phyloP scores from a whole-genome alignment of 2,113 vertebrate species.

The Apteryx mantelli region DNA sequence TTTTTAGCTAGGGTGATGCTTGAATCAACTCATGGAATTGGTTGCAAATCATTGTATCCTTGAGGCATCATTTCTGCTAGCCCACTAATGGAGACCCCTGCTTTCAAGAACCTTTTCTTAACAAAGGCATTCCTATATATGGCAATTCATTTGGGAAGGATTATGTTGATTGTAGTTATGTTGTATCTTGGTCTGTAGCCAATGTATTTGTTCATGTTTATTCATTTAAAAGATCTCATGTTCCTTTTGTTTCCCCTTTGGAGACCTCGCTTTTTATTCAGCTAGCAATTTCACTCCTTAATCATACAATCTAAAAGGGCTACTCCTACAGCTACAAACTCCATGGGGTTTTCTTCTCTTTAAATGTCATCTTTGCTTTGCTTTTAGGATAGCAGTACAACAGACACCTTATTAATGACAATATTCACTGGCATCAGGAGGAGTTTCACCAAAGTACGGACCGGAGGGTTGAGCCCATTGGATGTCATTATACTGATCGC shows the following conservation, averaged over 20 bases:
- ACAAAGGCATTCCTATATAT: background rate
- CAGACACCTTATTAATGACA: background rate
- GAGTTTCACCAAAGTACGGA: background rate
- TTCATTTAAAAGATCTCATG: constrained; percentile 51
- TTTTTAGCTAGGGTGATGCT: constrained; percentile 10
- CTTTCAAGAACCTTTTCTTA: constrained; percentile 35
- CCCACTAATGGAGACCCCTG: background rate
- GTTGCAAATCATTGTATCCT: background rate
- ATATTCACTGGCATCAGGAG: background rate
- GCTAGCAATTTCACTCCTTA: constrained; percentile 10
- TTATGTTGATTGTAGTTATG: constrained; percentile 23
- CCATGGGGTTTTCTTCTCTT: background rate
- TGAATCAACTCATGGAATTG: background rate
- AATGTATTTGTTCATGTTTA: constrained; percentile 63
- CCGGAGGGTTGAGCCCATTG: background rate
- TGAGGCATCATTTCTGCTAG: background rate
- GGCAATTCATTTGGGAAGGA: constrained; percentile 45
- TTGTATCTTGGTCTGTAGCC: constrained; percentile 4
- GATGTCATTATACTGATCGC: background rate
- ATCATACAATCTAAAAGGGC: constrained; percentile 7
- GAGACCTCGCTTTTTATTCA: constrained; percentile 33
- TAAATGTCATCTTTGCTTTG: constrained; percentile 44
- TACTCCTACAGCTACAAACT: constrained; percentile 8
- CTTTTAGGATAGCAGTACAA: constrained; percentile 1
- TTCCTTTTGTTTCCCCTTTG: constrained; percentile 43